A percentile compares a stretch with the other conserved stretches of the same genome.
These are phyloP conservation scores for Anolis apletophallus DNA, from an alignment of 2,797 vertebrate species.

Conservation along the genomic window DNA sequence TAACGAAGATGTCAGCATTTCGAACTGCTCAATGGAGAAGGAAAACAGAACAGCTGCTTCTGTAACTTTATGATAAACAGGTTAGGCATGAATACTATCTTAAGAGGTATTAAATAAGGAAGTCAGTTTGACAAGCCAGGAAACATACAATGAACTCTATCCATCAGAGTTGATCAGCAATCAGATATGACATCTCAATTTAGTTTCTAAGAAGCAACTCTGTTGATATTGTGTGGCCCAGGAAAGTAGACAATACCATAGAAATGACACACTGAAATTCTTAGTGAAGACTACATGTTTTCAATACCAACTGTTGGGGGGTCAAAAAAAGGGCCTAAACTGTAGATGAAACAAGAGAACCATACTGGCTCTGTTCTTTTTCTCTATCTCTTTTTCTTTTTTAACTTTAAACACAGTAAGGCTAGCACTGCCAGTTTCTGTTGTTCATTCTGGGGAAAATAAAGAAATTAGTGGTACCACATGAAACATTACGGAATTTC, in stretches of 20 bases:
- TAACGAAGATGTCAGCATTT: neutral
- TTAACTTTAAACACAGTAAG: neutral
- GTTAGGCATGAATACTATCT: neutral
- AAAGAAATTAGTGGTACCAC: neutral
- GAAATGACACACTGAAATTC: neutral
- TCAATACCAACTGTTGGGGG: neutral
- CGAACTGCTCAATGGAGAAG: neutral
- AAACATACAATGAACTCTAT: neutral
- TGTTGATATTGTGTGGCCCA: neutral
- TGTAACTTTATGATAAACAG: neutral
- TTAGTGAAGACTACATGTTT: neutral
- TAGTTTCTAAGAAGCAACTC: neutral
- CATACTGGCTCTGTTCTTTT: neutral
- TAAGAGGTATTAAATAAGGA: neutral
- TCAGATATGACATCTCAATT: neutral
- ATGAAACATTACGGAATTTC: neutral
- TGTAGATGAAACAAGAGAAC: neutral
- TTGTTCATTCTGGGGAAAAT: neutral
- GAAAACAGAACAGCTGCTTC: constrained; percentile 1
- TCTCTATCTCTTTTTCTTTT: neutral
- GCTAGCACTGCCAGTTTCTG: neutral
- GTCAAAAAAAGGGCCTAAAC: neutral
- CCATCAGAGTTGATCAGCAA: neutral
- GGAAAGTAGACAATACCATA: neutral
- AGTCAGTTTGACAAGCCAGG: neutral